Base-by-base conservation (phyloP, 2,888 invertebrate species). In the Embidobia sp. region DNA sequence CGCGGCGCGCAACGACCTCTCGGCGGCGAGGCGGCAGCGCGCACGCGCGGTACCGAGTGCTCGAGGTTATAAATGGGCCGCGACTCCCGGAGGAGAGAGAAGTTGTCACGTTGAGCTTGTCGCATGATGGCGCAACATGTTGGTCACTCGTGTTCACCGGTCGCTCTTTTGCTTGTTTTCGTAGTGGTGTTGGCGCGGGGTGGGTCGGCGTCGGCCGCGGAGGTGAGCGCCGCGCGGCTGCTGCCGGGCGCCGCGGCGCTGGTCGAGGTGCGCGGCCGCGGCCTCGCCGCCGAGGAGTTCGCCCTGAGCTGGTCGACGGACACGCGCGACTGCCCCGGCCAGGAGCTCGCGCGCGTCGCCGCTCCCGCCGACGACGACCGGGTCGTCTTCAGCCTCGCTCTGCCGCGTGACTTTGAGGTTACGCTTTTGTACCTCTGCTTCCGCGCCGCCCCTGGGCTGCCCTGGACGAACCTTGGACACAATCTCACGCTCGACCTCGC, bases 81-180 rank as follows among this genome's bases (percentile, higher is more conserved):
- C 18, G 44, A 29, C 19, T 15, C 19, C 27, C 13, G 10, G 22
- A 35, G 33, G 29, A 59, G 74, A 77, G 73, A 75, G 70, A 73
- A 81, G 83, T 86, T 86, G 84, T 85, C 84, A 83, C 80, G 80
- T 81, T 81, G 82, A 83, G 83, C 83, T 86, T 81, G 83, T 87
- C 85, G 86, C 85, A 88, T 83, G 86, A 88, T 88, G 88, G 87
- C 86, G 86, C 87, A 85, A 85, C 85, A 85, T 88, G 87, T 86
- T 85, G 84, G 79, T 83, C 80, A 82, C 73, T 79, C 82, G 82
- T 77, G 81, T 79, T 83, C 79, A 83, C 85, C 87, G 85, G 84
- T 81, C 81, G 81, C 82, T 82, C 79, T 85, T 84, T 81, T 85
- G 79, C 74, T 87, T 78, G 78, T 85, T 81, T 64, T 84, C 73